Percentiles rank a stretch among this genome's conserved stretches.
Evolutionary conservation across 1,140 invertebrate species (phyloP).

Genomic region (Batillaria attramentaria): DNA sequence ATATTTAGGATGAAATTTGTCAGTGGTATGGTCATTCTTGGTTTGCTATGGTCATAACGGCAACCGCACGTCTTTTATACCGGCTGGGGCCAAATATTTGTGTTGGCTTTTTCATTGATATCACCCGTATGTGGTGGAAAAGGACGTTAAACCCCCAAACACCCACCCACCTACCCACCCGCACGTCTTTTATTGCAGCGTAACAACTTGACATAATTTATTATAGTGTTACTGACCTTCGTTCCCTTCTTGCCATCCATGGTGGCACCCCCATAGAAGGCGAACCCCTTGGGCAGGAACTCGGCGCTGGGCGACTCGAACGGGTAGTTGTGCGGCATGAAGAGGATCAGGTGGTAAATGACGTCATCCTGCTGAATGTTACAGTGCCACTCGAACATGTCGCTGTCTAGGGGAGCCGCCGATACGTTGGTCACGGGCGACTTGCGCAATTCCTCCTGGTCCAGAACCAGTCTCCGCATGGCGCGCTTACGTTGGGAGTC

Average conservation of each 20-base stretch:
- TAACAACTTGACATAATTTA: too few species aligned
- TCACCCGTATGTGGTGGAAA: too few species aligned
- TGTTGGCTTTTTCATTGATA: too few species aligned
- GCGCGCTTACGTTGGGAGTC: slow-evolving; percentile 46
- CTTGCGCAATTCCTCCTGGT: slow-evolving; percentile 53
- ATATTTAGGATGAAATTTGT: too few species aligned
- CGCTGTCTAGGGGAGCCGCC: slow-evolving; percentile 54
- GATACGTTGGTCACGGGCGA: slow-evolving; percentile 61
- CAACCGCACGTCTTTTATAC: too few species aligned
- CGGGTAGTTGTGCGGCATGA: slow-evolving; percentile 61
- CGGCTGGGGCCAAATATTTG: too few species aligned
- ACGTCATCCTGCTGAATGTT: slow-evolving; percentile 62
- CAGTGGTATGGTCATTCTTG: too few species aligned
- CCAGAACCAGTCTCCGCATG: slow-evolving; percentile 55
- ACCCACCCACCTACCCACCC: too few species aligned
- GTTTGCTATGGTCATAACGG: too few species aligned
- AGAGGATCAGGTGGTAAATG: slow-evolving; percentile 60
- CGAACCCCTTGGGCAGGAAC: slow-evolving; percentile 61
- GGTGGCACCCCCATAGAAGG: slow-evolving; percentile 60
- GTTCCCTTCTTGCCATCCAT: slow-evolving; percentile 60
- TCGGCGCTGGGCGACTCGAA: slow-evolving; percentile 63
- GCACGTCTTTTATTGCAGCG: too few species aligned
- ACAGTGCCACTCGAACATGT: slow-evolving; percentile 67
- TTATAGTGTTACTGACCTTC: too few species aligned
- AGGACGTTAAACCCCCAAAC: too few species aligned